Evolutionary conservation across 1,140 invertebrate genomes (phyloP), one percentile per base, ranked within the genome.

Genomic region (Drosophila sp.): DNA sequence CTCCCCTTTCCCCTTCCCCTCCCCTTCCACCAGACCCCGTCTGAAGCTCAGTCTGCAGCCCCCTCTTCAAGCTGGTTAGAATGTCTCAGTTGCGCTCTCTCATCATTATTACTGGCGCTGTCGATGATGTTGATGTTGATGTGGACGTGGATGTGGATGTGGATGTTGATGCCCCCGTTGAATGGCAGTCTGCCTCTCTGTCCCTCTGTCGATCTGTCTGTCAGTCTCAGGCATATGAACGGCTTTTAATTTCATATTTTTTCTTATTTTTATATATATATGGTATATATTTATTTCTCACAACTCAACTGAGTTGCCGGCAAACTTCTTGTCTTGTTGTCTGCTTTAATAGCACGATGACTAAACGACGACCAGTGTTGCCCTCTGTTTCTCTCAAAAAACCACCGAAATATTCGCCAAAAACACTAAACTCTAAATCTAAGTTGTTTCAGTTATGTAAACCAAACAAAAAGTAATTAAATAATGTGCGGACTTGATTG

Each of bases 221-320:
- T 32, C 32, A 4, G 34, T 48, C 54, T 57, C 45, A n/a, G 61
- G 43, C 63, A 69, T 81, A 79, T 87, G 84, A 79, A 83, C 82
- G 83, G 83, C 82, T 89, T 87, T 87, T 87, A 87, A 89, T 87
- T 89, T 87, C 83, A 87, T 87, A 87, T 87, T 87, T 86, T 78
- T 61, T 11, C 13, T 4, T 13, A 11, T 38, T 11, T 38, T 11
- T 38, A 27, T 27, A 27, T 27, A 27, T 27, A 27, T 75, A 71
- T 76, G 16, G 61, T 41, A 69, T 40, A 59, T 71, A 7, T 43
- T 14, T 32, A 18, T 16, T 53, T 38, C 50, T 54, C 36, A 64
- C 53, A 53, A 53, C 38, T 34, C 53, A 40, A 56, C 13, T n/a
- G 21, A 40, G 56, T 56, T 66, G 62, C 16, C 40, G 27, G 45